These are phyloP conservation scores for Rhopilema esculentum DNA, from an alignment of 30 jellyfish, hydroid and myxozoan genomes.

Conservation along the genomic window DNA sequence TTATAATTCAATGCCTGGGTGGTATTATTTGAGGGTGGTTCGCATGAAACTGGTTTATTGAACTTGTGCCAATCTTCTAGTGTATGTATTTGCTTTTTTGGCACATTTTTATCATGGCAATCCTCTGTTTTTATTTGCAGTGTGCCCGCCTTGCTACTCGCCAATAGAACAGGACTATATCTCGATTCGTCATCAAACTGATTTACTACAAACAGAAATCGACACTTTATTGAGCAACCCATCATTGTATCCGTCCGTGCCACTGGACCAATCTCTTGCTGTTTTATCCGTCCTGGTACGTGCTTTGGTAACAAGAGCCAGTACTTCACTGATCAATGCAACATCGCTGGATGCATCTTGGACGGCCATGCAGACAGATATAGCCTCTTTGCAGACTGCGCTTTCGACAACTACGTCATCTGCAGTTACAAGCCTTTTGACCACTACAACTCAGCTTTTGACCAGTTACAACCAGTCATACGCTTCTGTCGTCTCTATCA, in stretches of 20 bases:
- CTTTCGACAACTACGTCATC: slow-evolving; percentile 52
- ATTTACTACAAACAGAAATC: slow-evolving; percentile 60
- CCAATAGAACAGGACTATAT: slow-evolving; percentile 81
- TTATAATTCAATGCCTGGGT: no score
- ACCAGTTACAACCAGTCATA: slow-evolving; percentile 77
- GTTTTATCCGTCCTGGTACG: slow-evolving; percentile 32
- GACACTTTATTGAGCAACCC: slow-evolving; percentile 31
- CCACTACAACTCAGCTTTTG: slow-evolving; percentile 41
- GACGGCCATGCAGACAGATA: slow-evolving; percentile 65
- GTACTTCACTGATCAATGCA: slow-evolving; percentile 45
- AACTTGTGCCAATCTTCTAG: no score
- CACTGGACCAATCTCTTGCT: slow-evolving; percentile 84
- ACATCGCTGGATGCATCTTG: slow-evolving; percentile 72
- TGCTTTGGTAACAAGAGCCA: slow-evolving; percentile 60
- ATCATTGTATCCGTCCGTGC: slow-evolving; percentile 51
- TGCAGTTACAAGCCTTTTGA: slow-evolving; percentile 30
- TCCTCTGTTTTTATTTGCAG: no score
- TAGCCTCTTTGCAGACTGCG: slow-evolving; percentile 39
- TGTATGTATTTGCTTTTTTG: no score
- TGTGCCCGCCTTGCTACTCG: slow-evolving; percentile 96
- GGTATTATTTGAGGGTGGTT: no score
- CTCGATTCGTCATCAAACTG: slow-evolving; percentile 53
- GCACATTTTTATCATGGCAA: no score
- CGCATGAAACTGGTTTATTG: no score
- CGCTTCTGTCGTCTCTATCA: slow-evolving; percentile 65